Evolutionary conservation across 2,888 invertebrate genomes (phyloP).

Genomic region (Ophioninae sp.): DNA sequence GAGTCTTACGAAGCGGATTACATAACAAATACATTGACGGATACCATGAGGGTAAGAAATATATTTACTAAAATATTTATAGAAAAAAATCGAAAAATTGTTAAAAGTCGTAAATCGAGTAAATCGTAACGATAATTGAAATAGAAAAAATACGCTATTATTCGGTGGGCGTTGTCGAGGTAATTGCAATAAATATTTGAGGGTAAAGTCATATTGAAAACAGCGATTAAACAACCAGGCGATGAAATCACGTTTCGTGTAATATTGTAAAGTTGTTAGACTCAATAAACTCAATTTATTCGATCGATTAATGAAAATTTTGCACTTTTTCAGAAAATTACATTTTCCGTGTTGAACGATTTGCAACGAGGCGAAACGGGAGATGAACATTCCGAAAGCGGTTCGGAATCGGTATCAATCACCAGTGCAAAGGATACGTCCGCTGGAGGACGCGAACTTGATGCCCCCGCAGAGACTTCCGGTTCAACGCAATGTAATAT

Average conservation of each 20-base stretch:
- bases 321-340: slow-evolving; percentile 67
- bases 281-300: background rate
- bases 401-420: slow-evolving; percentile 5
- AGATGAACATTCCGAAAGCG: slow-evolving; percentile 17
- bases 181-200: background rate
- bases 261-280: too few species aligned
- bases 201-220: too few species aligned
- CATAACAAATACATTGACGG: slow-evolving; percentile 71
- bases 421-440: background rate
- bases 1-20: slow-evolving; percentile 70
- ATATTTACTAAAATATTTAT: background rate
- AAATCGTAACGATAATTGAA: background rate
- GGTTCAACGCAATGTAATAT: too few species aligned
- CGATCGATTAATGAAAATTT: background rate
- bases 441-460: background rate
- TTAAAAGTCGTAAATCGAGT: background rate
- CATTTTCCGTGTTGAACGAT: slow-evolving; percentile 71
- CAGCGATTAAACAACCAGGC: too few species aligned
- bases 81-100: background rate
- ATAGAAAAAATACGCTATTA: background rate
- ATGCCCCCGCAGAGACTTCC: background rate
- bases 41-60: slow-evolving; percentile 69
- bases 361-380: slow-evolving; percentile 45
- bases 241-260: background rate
- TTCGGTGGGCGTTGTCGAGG: background rate